Conservation (phyloP, 2,888 invertebrate species). For the Clivina fossor region DNA sequence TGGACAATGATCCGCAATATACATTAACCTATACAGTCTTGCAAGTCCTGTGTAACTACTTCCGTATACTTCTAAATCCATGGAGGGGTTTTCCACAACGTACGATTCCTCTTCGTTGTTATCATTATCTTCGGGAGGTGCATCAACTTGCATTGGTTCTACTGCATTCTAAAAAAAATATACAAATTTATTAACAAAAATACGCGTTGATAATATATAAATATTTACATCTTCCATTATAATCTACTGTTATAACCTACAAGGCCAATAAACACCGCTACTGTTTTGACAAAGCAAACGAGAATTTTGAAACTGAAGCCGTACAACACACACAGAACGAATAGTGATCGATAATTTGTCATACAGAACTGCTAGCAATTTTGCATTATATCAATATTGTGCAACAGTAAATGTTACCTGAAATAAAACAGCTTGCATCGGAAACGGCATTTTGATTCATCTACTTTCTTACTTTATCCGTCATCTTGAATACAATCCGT, state of each 20-base stretch:
- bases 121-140: conserved; percentile 91
- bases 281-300: conserved; percentile 31
- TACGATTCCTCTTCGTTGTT: conserved; percentile 88
- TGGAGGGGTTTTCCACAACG: conserved; percentile 85
- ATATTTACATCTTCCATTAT: conserved; percentile 23
- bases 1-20: conserved; percentile 95
- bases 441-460: conserved; percentile 41
- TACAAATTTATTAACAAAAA: conserved; percentile 16
- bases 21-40: conserved; percentile 84
- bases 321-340: conserved; percentile 10
- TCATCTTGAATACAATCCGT: conserved; percentile 25
- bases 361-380: conserved; percentile 13
- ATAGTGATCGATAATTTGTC: not conserved
- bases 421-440: conserved; percentile 40
- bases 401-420: conserved; percentile 35
- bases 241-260: conserved; percentile 25
- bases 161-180: conserved; percentile 73
- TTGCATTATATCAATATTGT: conserved; percentile 3
- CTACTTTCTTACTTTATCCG: conserved; percentile 25
- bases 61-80: conserved; percentile 91
- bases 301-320: conserved; percentile 17
- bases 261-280: conserved; percentile 26
- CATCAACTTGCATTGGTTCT: conserved; percentile 98
- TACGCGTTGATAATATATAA: not conserved
- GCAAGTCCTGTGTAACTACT: conserved; percentile 90